Evolutionary conservation across 2,888 invertebrate species (phyloP), one percentile per base, ranked within the genome.

Genomic region (Pyrgus malvae): DNA sequence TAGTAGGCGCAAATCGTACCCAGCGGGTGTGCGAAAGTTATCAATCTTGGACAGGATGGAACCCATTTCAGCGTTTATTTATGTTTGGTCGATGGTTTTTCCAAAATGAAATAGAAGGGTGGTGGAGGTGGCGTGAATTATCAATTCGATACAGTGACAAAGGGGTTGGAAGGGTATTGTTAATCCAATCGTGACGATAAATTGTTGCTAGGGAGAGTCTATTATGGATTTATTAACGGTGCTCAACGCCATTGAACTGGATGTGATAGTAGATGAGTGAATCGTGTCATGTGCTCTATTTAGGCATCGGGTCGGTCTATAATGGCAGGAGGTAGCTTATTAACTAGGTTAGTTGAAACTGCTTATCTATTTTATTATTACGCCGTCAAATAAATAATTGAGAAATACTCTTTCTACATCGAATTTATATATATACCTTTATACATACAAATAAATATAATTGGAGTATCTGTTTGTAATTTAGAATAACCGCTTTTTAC

Each of bases 1-100:
- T 60, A 62, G 61, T 61, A 61, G 58, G 63, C 75, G 69, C 75
- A 79, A 87, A 84, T 87, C 80, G 78, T 69, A 74, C 85, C 76
- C 83, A 77, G 76, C 76, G 80, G 82, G 81, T 75, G 79, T 76
- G 70, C 68, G 74, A 74, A 60, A 70, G 81, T 77, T 77, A 88
- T 89, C 86, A 87, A 89, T 89, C 88, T 86, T 81, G 65, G 68
- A 72, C 72, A 72, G 78, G 71, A 78, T 76, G 74, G 75, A 69
- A 79, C 83, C 82, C 83, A 68, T 78, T 78, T 83, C 79, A 77
- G 67, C 73, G 71, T 76, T 76, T 84, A 87, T 87, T 86, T 86
- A 85, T 84, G 83, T 81, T 74, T 78, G 81, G 79, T 76, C 78
- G 77, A 76, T 74, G 75, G 73, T 75, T 76, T 78, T 76, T 74